Percentiles rank a stretch among this genome's conserved stretches.
Conservation (phyloP, 2,888 invertebrate genomes). For the Andrena bucephala region DNA sequence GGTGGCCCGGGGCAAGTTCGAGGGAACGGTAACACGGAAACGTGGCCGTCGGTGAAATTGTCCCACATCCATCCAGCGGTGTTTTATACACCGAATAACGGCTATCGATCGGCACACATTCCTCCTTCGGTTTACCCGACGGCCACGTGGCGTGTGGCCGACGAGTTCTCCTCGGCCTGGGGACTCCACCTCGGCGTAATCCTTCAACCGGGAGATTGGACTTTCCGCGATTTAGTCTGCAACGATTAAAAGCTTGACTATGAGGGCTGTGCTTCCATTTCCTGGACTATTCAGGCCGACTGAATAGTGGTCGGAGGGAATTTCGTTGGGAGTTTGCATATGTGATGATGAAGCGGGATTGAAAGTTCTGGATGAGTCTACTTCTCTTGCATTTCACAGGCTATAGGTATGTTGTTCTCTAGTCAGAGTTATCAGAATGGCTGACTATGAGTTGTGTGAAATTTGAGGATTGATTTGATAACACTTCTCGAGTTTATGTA, state of each 20-base stretch:
- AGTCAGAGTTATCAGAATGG: too few relatives aligned
- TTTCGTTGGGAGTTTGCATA: too few relatives aligned
- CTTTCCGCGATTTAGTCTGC: slow-evolving; percentile 17
- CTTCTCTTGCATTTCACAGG: too few relatives aligned
- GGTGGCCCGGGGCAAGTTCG: background rate
- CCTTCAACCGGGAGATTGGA: slow-evolving; percentile 42
- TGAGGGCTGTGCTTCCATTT: background rate
- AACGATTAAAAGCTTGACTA: slow-evolving; percentile 23
- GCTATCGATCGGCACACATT: slow-evolving; percentile 64
- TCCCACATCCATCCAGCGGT: slow-evolving; percentile 28
- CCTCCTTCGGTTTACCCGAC: slow-evolving; percentile 29
- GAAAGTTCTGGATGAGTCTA: too few relatives aligned
- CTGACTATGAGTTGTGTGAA: too few relatives aligned
- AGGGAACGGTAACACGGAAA: slow-evolving; percentile 16
- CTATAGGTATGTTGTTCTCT: too few relatives aligned
- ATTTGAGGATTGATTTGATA: too few relatives aligned
- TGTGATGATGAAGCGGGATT: too few relatives aligned
- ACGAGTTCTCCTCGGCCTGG: slow-evolving; percentile 8
- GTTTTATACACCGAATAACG: slow-evolving; percentile 49
- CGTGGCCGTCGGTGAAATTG: slow-evolving; percentile 31
- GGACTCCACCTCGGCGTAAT: slow-evolving; percentile 15
- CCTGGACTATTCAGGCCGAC: too few relatives aligned
- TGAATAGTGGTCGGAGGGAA: too few relatives aligned
- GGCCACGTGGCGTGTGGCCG: slow-evolving; percentile 27
- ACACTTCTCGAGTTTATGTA: too few relatives aligned